Evolutionary conservation across 2,888 invertebrate species (phyloP).

Genomic region (Chromoteleia sp.): DNA sequence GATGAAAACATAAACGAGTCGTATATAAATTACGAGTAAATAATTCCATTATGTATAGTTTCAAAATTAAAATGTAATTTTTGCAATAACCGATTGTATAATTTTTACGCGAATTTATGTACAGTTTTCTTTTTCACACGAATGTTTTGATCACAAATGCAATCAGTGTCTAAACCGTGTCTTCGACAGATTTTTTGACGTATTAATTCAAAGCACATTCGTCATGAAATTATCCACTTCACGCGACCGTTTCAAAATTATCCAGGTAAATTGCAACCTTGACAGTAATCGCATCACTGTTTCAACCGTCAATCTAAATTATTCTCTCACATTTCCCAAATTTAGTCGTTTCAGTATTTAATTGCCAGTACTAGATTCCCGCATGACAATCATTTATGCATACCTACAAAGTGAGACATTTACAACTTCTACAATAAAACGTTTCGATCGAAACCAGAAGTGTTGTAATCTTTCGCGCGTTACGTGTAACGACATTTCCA

Average conservation of each 20-base stretch:
- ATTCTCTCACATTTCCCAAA: conserved; percentile 77
- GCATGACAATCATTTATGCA: conserved; percentile 64
- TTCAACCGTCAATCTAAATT: conserved; percentile 79
- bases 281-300: conserved; percentile 80
- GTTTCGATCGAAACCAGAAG: conserved; percentile 26
- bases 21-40: too few species aligned
- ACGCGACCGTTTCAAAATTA: conserved; percentile 77
- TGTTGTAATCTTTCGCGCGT: conserved; percentile 12
- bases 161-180: conserved; percentile 10
- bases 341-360: conserved; percentile 72
- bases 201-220: conserved; percentile 64
- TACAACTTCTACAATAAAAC: conserved; percentile 48
- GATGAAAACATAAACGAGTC: too few species aligned
- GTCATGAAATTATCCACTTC: conserved; percentile 77
- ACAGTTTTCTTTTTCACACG: too few species aligned
- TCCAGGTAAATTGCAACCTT: conserved; percentile 78
- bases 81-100: too few species aligned
- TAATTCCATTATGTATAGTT: too few species aligned
- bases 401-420: conserved; percentile 55
- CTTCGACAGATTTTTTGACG: conserved; percentile 36
- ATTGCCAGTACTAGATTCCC: conserved; percentile 65
- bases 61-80: too few species aligned
- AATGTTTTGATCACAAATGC: neutral
- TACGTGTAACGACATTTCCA: conserved; percentile 7
- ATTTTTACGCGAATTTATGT: too few species aligned